Evolutionary conservation across 2,888 invertebrate species (phyloP), one percentile per base, ranked within the genome.

Genomic region (Cryptocephalus primarius): DNA sequence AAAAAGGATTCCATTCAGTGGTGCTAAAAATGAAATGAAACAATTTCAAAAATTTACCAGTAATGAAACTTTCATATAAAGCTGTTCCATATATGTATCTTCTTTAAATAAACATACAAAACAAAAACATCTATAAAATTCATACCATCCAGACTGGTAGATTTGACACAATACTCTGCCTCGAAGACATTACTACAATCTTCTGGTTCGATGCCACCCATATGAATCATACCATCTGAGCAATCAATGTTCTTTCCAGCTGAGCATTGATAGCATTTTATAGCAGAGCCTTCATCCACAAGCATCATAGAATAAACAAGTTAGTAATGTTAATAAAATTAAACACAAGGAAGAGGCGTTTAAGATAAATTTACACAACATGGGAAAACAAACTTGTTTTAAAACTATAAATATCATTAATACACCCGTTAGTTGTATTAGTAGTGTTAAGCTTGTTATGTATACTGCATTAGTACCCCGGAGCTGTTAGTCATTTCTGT

Each of bases 121-220:
- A 22, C 22, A 4, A 6, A 22, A 4, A 22, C 6, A 22, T 4
- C 3, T 22, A 4, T 22, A 4, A 22, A 2, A 36, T 41, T 40
- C 47, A 33, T 67, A 70, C 69, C 69, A 52, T 64, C 65, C 43
- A 69, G 57, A 71, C 79, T 85, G 59, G 82, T 83, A 42, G 82
- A 79, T 76, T 92, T 92, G 60, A 92, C 76, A 73, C 93, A 93
- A 73, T 82, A 91, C 59, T 76, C 75, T 43, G 91, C 88, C 65
- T 84, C 81, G 66, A 82, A 83, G 45, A 91, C 81, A 67, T 83
- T 76, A 60, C 78, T 75, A 72, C 88, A 88, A 63, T 75, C 75
- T 58, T 72, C 68, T 2, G 86, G 78, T 58, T 74, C 66, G 32
- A 66, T 47, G 43, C 75, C 77, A 51, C 76, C 68, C 61, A 66